A percentile compares a stretch with the other conserved stretches of the same genome.
Evolutionary conservation across 2,113 vertebrate species (phyloP).

Genomic region (Trinectes maculatus): DNA sequence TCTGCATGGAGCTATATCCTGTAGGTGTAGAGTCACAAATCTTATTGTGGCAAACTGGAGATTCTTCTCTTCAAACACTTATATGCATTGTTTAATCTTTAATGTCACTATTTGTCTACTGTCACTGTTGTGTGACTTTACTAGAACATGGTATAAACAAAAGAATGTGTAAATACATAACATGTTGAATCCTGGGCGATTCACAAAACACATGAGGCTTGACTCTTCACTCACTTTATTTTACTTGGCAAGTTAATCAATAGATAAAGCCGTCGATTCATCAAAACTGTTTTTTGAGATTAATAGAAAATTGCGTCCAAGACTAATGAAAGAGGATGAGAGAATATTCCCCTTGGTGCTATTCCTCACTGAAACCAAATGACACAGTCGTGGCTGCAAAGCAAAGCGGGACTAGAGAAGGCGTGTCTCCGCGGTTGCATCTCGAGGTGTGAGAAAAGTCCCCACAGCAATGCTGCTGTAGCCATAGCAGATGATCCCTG

Average conservation of each 20-base stretch:
- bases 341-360: conserved; percentile 35
- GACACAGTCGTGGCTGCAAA: conserved; percentile 31
- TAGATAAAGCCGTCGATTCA: conserved; percentile 42
- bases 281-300: conserved; percentile 56
- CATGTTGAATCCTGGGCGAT: background rate
- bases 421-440: conserved; percentile 2
- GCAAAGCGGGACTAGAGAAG: conserved; percentile 20
- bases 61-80: conserved; percentile 1
- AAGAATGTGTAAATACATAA: background rate
- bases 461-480: conserved; percentile 21
- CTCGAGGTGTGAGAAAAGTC: conserved; percentile 39
- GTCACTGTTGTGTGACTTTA: no score
- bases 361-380: conserved; percentile 35
- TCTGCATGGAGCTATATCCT: conserved; percentile 15
- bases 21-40: conserved; percentile 1
- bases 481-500: conserved; percentile 27
- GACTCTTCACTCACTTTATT: conserved; percentile 55
- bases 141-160: background rate
- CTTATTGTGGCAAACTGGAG: conserved; percentile 6
- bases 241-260: conserved; percentile 44
- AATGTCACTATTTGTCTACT: conserved; percentile 9
- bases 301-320: conserved; percentile 39
- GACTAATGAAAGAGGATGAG: conserved; percentile 42
- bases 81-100: conserved; percentile 14
- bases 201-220: conserved; percentile 6